These are phyloP conservation scores for Ganaspis sp. DNA, from an alignment of 1,140 invertebrate species.

Conservation along the genomic window DNA sequence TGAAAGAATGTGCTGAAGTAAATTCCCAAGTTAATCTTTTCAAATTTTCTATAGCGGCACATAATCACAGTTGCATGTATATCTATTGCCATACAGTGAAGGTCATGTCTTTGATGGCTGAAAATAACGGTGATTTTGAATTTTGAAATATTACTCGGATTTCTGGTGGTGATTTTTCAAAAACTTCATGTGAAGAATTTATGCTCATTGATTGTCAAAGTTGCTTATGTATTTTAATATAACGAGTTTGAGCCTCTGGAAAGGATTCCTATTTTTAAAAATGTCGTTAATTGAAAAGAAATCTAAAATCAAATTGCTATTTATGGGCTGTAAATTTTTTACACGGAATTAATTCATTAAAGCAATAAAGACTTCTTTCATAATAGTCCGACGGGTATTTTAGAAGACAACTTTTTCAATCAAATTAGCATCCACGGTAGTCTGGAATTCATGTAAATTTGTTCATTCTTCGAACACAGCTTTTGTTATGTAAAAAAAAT, in stretches of 20 bases:
- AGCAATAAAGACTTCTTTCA: slow-evolving; percentile 9
- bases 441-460: neutral
- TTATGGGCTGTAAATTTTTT: neutral
- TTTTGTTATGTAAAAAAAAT: slow-evolving; percentile 10
- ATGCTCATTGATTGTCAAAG: neutral
- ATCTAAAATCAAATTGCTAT: slow-evolving; percentile 2
- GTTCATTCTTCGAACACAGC: neutral
- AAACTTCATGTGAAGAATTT: neutral
- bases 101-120: neutral
- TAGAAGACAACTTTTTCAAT: slow-evolving; percentile 4
- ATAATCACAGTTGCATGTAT: slow-evolving; percentile 19
- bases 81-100: neutral
- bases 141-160: neutral
- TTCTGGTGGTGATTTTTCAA: neutral
- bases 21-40: slow-evolving; percentile 26
- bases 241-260: neutral
- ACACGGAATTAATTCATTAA: slow-evolving; percentile 13
- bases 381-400: neutral
- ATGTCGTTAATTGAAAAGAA: slow-evolving; percentile 24
- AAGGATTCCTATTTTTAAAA: neutral
- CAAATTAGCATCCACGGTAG: slow-evolving; percentile 12
- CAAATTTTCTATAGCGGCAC: slow-evolving; percentile 27
- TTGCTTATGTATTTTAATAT: neutral
- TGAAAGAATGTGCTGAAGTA: slow-evolving; percentile 23
- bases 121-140: neutral